Percentiles rank a stretch among this genome's conserved stretches.
Conservation (phyloP, 64 coral and sea anemone genomes). For the Dendrophyllia cribrosa region DNA sequence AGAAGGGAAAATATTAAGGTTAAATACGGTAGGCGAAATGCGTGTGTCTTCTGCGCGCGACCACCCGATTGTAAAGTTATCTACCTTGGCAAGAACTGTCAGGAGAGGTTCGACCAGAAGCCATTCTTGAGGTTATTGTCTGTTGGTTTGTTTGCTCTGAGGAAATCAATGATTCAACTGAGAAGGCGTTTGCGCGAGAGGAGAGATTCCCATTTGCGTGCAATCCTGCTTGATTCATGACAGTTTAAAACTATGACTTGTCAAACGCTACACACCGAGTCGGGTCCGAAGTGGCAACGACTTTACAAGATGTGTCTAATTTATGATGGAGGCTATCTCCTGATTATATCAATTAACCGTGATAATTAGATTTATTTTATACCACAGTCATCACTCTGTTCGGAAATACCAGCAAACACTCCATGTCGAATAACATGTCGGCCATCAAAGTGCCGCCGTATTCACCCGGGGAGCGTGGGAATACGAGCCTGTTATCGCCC, state of each 20-base stretch:
- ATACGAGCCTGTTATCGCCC: constrained; percentile 10
- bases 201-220: constrained; percentile 76
- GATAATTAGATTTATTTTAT: constrained; percentile 95
- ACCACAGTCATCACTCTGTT: constrained; percentile 80
- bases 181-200: constrained; percentile 94
- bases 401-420: constrained; percentile 44
- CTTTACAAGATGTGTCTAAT: constrained; percentile 76
- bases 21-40: neutral
- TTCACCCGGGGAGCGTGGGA: constrained; percentile 24
- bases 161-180: constrained; percentile 93
- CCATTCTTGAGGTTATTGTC: constrained; percentile 2
- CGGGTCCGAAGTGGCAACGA: constrained; percentile 48
- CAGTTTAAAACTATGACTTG: constrained; percentile 20
- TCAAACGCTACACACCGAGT: constrained; percentile 8
- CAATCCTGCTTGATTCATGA: constrained; percentile 65
- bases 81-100: constrained; percentile 12
- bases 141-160: constrained; percentile 54
- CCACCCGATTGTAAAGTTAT: neutral
- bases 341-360: constrained; percentile 97
- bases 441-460: constrained; percentile 25
- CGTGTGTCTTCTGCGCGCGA: constrained; percentile 1
- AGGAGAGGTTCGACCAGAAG: neutral
- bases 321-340: constrained; percentile 64
- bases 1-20: neutral
- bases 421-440: constrained; percentile 17